Base-by-base conservation (phyloP, 37 sponge, comb jelly and placozoan genomes). In the Aplysina aerophoba region DNA sequence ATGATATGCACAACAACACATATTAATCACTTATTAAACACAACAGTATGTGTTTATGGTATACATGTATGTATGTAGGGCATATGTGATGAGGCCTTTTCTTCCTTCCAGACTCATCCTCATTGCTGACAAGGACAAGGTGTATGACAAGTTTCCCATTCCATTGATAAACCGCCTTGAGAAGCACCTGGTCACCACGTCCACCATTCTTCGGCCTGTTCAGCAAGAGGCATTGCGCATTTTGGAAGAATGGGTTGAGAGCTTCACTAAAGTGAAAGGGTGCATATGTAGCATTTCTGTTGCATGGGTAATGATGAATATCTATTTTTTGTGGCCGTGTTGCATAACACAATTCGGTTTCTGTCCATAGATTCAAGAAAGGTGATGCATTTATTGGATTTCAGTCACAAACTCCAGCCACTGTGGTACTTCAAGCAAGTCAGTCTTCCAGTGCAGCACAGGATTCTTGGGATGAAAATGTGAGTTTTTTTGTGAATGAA, bases 91-190 rank as follows among this genome's bases (percentile, higher is more conserved):
- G n/a, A 58, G 15, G 59, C 59, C 31, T 30, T 38, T 31, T 55
- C 56, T 17, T 41, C 0, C 31, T 25, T 55, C 0, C 82, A 94
- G 95, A 81, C 80, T 96, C 35, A 96, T 93, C 33, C 80, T 96
- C 60, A 93, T 96, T 54, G 93, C 93, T 80, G 92, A 93, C 59
- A 93, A 88, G 61, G 84, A 85, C 30, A 93, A 89, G 44, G 94
- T 96, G 15, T 89, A 94, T 77, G 86, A 84, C 17, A 89, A 92
- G 81, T 97, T 97, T 62, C 97, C 97, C 6, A 97, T 89, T 33
- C 97, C 97, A 21, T 90, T 97, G 15, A 94, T 97, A 56, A 97
- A 97, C 73, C 91, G 97, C 14, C 88, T 97, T 74, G 97, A 97
- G 82, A 97, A 97, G 57, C 97, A 97, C 54, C 91, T 94, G 82